Conservation (phyloP, 2,113 vertebrate genomes). For the Mustelus asterias region DNA sequence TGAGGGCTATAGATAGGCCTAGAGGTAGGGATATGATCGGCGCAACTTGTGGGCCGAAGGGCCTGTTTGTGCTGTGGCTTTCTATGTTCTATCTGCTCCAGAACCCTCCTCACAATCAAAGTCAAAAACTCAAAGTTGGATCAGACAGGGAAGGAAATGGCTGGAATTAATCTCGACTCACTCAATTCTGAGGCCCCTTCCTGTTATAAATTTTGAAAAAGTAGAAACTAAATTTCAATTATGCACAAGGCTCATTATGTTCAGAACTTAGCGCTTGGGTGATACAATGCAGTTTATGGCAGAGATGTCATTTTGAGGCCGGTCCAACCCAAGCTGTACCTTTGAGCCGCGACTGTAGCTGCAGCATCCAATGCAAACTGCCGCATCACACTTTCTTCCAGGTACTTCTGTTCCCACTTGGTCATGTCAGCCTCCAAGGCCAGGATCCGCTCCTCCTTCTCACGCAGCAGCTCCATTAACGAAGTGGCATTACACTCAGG, state of each 20-base stretch:
- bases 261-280: neutral
- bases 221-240: neutral
- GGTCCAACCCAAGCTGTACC: constrained; percentile 51
- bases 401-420: constrained; percentile 97
- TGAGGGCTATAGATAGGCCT: too few species aligned
- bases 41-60: too few species aligned
- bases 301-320: neutral
- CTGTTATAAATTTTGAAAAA: neutral
- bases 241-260: neutral
- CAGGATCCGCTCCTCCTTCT: constrained; percentile 92
- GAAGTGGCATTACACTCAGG: constrained; percentile 78
- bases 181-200: neutral
- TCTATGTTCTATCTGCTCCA: neutral
- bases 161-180: neutral
- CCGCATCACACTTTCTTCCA: constrained; percentile 97
- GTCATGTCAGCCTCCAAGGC: constrained; percentile 98
- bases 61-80: too few species aligned
- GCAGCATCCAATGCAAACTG: constrained; percentile 94
- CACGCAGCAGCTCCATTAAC: constrained; percentile 90
- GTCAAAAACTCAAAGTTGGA: neutral
- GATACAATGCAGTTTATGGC: neutral
- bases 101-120: neutral
- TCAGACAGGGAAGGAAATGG: neutral
- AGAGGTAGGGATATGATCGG: too few species aligned
- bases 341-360: constrained; percentile 85